Evolutionary conservation across 64 coral and sea anemone genomes (phyloP), one percentile per base, ranked within the genome.

Genomic region (Montipora cactus): DNA sequence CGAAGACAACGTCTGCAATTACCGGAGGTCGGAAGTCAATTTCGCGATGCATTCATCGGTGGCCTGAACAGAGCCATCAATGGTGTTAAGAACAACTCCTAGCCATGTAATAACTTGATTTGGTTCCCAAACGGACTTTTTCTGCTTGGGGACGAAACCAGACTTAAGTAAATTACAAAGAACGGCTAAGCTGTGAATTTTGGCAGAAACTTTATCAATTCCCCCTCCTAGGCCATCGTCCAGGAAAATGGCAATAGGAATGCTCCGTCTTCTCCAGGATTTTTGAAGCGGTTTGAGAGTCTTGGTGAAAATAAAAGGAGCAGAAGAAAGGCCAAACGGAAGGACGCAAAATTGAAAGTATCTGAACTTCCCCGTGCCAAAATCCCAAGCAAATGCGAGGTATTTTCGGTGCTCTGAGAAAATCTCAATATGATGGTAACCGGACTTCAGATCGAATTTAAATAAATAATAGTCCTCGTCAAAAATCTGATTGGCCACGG

Each of bases 81-180:
- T 25, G 9, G 81, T 76, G 73, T 92, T 59, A 25, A 83, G 74
- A 78, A 77, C n/a, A 15, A 77, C 45, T 5, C 90, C 90, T 21
- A 84, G n/a, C 81, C 90, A 84, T 7, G 68, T 85, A 70, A 86
- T 76, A 77, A 85, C 44, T 21, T 92, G 80, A 58, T 68, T 44
- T 12, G 81, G 90, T 14, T 92, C 90, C 90, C 81, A 84, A 7
- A 85, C 28, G 68, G 81, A 84, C 70, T 85, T 85, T 53, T 81
- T n/a, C 47, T 71, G 49, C 18, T 91, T 83, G 25, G 79, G 90
- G 55, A 91, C 47, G 52, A 91, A 81, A 51, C 90, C 90, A 53
- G 79, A 70, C 79, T 91, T 81, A 49, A 83, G 44, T 50, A 91
- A 74, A 55, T 5, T 0, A 5, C 4, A 55, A 55, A 5, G 52